Percentiles rank a stretch among this genome's conserved stretches.
phyloP scores from a whole-genome alignment of 2,113 vertebrate species.

The Nettapus auritus region DNA sequence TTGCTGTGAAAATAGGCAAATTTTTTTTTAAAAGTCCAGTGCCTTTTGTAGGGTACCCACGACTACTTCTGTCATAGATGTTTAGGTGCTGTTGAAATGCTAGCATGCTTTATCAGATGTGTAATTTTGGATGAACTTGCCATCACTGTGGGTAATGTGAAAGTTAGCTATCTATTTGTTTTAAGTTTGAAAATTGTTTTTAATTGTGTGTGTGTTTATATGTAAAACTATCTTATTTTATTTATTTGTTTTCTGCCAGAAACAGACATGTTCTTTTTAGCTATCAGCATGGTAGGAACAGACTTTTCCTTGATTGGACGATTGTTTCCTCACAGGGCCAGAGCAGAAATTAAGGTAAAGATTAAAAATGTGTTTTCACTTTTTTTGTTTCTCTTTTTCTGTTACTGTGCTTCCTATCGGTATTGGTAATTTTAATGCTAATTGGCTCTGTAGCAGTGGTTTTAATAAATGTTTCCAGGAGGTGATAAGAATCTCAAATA shows the following conservation, averaged over 20 bases:
- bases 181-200: neutral
- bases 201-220: neutral
- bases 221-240: neutral
- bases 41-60: neutral
- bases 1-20: neutral
- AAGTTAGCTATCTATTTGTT: neutral
- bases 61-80: neutral
- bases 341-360: slow-evolving; percentile 94
- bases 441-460: neutral
- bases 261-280: slow-evolving; percentile 98
- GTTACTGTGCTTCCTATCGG: neutral
- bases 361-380: neutral
- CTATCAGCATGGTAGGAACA: slow-evolving; percentile 99
- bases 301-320: slow-evolving; percentile 98
- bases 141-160: neutral
- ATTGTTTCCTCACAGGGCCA: slow-evolving; percentile 93
- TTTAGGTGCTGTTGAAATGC: neutral
- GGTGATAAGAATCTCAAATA: neutral
- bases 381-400: neutral
- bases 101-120: neutral
- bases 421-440: neutral
- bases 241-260: slow-evolving; percentile 76
- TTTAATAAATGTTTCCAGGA: neutral
- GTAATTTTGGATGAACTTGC: neutral
- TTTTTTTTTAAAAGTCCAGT: neutral